Base-by-base conservation (phyloP, 2,113 vertebrate species). In the Rhinoderma darwinii region DNA sequence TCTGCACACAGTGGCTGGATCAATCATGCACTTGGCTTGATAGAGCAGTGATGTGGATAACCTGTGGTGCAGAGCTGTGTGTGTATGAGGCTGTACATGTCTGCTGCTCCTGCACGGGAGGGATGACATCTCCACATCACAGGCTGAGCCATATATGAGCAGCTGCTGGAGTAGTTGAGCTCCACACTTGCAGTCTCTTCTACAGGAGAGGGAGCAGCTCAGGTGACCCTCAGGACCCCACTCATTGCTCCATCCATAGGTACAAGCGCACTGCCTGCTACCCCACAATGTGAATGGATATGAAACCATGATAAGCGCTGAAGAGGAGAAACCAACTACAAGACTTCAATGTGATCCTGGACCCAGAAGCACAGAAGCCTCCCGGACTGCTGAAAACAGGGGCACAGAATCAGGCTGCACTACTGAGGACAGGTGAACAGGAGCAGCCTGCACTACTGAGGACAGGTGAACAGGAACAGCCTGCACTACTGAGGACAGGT, bases 21-120 rank as follows among this genome's bases (percentile, higher is more conserved):
- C 78, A 61, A 61, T 81, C 78, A 61, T 22, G 41, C 30, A 61
- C 78, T 61, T 81, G 78, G 18, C 20, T 81, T 59, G 30, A 12
- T 8, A 47, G 22, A 51, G 75, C n/a, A 47, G n/a, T n/a, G n/a
- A 47, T 54, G 51, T 54, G 51, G 14, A 54, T 54, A 17, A 79
- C 5, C 5, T 43, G 32, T 11, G 9, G n/a, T 11, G 22, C 78
- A 25, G 51, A n/a, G 56, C 41, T 35, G 17, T 32, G 81, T 20
- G 18, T 50, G 56, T 15, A 35, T 27, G 39, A 17, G 8, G 37
- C 70, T 41, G 2, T 39, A 35, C 70, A 32, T 73, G 14, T 25
- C 15, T 35, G 1, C 17, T 18, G 37, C 20, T 22, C 20, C 18
- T 25, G 35, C 3, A 22, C 18, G 41, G 66, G 0, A 32, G 66